Percentiles rank a stretch among this genome's conserved stretches.
phyloP scores from a whole-genome alignment of 2,797 vertebrate species.

The Psittacula echo region DNA sequence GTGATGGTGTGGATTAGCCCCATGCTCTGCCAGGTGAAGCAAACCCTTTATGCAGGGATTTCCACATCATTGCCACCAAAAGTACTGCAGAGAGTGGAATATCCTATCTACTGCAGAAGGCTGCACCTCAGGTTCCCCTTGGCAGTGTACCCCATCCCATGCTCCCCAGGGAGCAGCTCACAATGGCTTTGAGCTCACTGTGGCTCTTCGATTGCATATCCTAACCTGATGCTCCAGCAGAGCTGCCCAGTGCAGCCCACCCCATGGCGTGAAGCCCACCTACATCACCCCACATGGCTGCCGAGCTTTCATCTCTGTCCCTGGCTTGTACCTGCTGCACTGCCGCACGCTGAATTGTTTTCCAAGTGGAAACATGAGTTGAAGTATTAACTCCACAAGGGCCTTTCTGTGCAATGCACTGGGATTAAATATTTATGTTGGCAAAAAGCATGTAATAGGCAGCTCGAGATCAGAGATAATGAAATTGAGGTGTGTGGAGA shows the following conservation, averaged over 20 bases:
- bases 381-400: conserved; percentile 31
- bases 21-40: neutral
- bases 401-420: neutral
- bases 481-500: conserved; percentile 42
- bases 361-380: conserved; percentile 52
- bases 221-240: neutral
- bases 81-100: accelerated
- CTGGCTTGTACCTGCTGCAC: neutral
- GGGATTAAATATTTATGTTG: conserved; percentile 72
- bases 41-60: neutral
- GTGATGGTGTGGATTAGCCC: accelerated
- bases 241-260: neutral
- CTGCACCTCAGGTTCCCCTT: neutral
- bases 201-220: neutral
- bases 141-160: accelerated
- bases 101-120: neutral
- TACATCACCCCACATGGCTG: neutral
- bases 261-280: neutral
- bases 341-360: conserved; percentile 1
- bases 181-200: neutral
- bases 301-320: neutral
- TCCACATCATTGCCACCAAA: accelerated
- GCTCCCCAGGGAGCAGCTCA: neutral
- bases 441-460: conserved; percentile 53
- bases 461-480: conserved; percentile 41